A percentile compares a stretch with the other conserved stretches of the same genome.
Conservation (phyloP, 1,140 invertebrate species). For the Metaphire vulgaris region DNA sequence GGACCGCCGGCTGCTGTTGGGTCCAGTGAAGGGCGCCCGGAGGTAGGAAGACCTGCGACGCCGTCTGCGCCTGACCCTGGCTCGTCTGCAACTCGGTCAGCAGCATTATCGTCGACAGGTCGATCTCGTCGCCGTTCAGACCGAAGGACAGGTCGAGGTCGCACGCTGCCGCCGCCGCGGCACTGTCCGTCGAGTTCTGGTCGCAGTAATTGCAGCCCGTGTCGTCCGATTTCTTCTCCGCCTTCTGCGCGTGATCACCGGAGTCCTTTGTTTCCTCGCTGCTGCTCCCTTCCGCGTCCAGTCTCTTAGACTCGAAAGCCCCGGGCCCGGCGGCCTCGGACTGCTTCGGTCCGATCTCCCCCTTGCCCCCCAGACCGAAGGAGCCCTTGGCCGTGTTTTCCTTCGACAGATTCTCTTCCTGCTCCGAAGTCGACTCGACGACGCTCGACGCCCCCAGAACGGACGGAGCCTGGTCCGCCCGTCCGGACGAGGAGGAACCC, state of each 20-base stretch:
- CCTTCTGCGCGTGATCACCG: neutral
- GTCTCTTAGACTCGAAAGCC: neutral
- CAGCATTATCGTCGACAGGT: constrained; percentile 14
- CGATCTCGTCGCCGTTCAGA: constrained; percentile 4
- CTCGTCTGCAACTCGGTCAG: constrained; percentile 6
- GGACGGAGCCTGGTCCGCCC: neutral
- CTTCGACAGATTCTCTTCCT: neutral
- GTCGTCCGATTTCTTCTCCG: neutral
- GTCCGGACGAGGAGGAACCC: too few species aligned
- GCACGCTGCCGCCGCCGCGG: too few species aligned
- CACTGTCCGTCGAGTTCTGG: neutral
- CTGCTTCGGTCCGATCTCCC: neutral
- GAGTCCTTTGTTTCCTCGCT: neutral
- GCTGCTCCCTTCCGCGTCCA: neutral
- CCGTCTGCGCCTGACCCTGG: neutral
- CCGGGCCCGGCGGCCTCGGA: neutral
- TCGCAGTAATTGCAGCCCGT: neutral
- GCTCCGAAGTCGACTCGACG: neutral
- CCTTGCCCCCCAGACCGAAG: neutral
- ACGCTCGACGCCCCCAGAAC: neutral
- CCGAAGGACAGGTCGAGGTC: neutral
- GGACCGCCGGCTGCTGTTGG: constrained; percentile 37
- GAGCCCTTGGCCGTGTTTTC: neutral
- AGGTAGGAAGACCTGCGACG: constrained; percentile 49
- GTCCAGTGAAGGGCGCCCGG: constrained; percentile 38